Conservation (phyloP, 2,113 vertebrate genomes). For the Morone chrysops region DNA sequence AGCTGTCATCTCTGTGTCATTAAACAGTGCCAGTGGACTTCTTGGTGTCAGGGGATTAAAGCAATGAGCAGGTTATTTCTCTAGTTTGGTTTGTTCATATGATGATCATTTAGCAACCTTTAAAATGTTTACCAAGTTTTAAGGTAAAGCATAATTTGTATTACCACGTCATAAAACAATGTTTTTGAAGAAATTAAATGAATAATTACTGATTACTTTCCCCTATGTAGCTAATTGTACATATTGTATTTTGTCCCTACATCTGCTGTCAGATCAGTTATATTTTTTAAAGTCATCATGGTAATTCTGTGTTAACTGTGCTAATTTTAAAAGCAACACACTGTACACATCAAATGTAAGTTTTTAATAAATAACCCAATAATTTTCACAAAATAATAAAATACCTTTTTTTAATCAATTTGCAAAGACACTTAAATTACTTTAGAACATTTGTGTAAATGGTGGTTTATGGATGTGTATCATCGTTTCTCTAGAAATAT, state of each 20-base stretch:
- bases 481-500: neutral
- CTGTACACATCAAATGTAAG: too few relatives aligned
- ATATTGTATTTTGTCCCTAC: neutral
- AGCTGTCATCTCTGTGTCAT: neutral
- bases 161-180: neutral
- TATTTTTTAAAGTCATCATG: neutral
- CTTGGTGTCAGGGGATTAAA: neutral
- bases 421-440: neutral
- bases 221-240: neutral
- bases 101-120: neutral
- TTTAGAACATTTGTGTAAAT: neutral
- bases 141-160: neutral
- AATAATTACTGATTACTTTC: neutral
- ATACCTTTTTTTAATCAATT: neutral
- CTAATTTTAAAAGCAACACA: neutral
- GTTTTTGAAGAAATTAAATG: neutral
- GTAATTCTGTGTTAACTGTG: neutral
- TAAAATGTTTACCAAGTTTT: too few relatives aligned
- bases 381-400: neutral
- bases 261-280: neutral
- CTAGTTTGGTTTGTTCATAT: too few relatives aligned
- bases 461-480: neutral
- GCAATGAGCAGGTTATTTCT: too few relatives aligned
- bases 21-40: neutral
- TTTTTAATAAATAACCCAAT: too few relatives aligned